These are phyloP conservation scores for Lepidurus apus DNA, from an alignment of 1,140 invertebrate species.

Conservation along the genomic window DNA sequence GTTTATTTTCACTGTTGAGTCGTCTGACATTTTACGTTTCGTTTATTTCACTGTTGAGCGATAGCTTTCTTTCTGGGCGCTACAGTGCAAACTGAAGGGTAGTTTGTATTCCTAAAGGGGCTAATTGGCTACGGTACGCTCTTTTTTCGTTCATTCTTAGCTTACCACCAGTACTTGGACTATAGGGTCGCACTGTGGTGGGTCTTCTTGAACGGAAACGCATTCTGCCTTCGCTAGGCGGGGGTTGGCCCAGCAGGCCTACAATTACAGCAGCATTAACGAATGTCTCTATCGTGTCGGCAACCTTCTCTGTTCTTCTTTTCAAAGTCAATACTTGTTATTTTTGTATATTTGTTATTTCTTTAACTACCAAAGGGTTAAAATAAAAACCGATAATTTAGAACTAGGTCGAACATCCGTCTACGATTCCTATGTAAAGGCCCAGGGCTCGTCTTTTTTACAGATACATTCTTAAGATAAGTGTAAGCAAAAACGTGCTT, in stretches of 20 bases:
- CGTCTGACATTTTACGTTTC: background rate
- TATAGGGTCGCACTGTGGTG: background rate
- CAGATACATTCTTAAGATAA: background rate
- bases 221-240: slow-evolving; percentile 8
- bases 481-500: background rate
- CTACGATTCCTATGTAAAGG: background rate
- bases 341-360: background rate
- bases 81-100: background rate
- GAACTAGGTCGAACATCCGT: background rate
- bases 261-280: slow-evolving; percentile 17
- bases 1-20: too few relatives aligned
- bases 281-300: background rate
- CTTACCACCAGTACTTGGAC: slow-evolving; percentile 13
- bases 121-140: background rate
- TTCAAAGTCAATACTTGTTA: background rate
- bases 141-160: background rate
- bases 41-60: background rate
- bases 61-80: too few relatives aligned
- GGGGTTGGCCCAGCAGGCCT: slow-evolving; percentile 19
- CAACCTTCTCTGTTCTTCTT: background rate
- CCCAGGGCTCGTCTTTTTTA: background rate
- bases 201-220: slow-evolving; percentile 16
- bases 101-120: background rate
- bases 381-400: background rate
- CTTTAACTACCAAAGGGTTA: background rate